A percentile compares a stretch with the other conserved stretches of the same genome.
These are phyloP conservation scores for Temnothorax curvispinosus DNA, from an alignment of 1,140 invertebrate genomes.

Conservation along the genomic window DNA sequence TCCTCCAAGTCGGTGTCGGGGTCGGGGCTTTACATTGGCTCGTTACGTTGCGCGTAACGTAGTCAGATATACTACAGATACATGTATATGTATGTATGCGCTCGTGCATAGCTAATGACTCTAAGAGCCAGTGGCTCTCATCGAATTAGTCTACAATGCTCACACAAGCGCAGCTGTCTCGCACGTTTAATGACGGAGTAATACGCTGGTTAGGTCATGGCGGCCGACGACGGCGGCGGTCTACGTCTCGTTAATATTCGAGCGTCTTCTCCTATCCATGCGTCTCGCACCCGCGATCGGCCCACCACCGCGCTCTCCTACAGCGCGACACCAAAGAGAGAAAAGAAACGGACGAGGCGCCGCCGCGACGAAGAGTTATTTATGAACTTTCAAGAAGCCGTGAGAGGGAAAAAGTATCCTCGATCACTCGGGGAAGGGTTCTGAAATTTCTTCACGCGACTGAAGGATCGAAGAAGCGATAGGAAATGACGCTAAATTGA, in stretches of 20 bases:
- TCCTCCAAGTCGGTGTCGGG: constrained; percentile 75
- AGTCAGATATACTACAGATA: constrained; percentile 53
- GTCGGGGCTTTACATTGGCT: constrained; percentile 75
- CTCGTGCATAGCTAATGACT: constrained; percentile 70
- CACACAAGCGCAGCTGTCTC: constrained; percentile 46
- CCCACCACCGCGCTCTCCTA: not conserved
- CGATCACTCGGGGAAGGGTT: not conserved
- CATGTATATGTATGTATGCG: constrained; percentile 21
- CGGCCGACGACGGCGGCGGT: constrained; percentile 3
- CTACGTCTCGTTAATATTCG: constrained; percentile 59
- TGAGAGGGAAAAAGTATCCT: not conserved
- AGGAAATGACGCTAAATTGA: not conserved
- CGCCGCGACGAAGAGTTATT: constrained; percentile 12
- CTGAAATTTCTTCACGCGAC: not conserved
- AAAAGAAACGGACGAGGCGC: not conserved
- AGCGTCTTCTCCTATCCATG: constrained; percentile 12
- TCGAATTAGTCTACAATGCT: constrained; percentile 52
- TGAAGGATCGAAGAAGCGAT: not conserved
- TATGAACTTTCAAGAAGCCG: constrained; percentile 20
- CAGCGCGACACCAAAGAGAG: not conserved
- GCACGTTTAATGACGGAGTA: constrained; percentile 65
- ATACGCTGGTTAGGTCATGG: constrained; percentile 44
- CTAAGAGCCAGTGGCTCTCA: constrained; percentile 73
- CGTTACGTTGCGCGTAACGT: constrained; percentile 60
- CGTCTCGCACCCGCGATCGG: not conserved